A percentile compares a stretch with the other conserved stretches of the same genome.
Evolutionary conservation across 1,140 invertebrate species (phyloP).

Genomic region (Lasioglossum albipes): DNA sequence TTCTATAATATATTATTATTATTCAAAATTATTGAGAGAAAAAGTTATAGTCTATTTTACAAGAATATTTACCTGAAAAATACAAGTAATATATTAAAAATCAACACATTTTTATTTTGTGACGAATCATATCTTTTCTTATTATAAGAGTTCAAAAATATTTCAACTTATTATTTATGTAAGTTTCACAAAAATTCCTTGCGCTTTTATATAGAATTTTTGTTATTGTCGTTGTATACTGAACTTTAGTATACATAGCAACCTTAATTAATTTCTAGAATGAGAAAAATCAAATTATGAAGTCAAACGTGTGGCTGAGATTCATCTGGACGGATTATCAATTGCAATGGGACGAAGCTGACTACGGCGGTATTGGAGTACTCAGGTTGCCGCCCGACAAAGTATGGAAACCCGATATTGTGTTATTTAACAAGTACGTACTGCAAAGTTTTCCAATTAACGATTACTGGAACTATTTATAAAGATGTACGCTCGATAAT

Average conservation of each 20-base stretch:
- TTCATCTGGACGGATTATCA: slow-evolving; percentile 99
- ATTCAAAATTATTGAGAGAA: neutral
- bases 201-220: too few species aligned
- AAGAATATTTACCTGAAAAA: too few species aligned
- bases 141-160: too few species aligned
- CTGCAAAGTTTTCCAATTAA: neutral
- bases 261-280: slow-evolving; percentile 86
- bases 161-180: too few species aligned
- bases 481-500: too few species aligned
- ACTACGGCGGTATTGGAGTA: slow-evolving; percentile 98
- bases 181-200: too few species aligned
- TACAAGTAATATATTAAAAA: neutral
- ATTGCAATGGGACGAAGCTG: slow-evolving; percentile 97
- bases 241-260: neutral
- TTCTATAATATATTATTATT: neutral
- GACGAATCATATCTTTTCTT: too few species aligned
- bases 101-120: neutral
- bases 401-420: slow-evolving; percentile 99
- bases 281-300: slow-evolving; percentile 99
- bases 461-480: too few species aligned
- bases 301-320: slow-evolving; percentile 98
- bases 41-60: too few species aligned
- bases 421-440: slow-evolving; percentile 99
- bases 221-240: too few species aligned
- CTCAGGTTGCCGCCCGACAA: slow-evolving; percentile 97